phyloP scores from a whole-genome alignment of 2,797 vertebrate genomes.

The Gymnothorax javanicus region DNA sequence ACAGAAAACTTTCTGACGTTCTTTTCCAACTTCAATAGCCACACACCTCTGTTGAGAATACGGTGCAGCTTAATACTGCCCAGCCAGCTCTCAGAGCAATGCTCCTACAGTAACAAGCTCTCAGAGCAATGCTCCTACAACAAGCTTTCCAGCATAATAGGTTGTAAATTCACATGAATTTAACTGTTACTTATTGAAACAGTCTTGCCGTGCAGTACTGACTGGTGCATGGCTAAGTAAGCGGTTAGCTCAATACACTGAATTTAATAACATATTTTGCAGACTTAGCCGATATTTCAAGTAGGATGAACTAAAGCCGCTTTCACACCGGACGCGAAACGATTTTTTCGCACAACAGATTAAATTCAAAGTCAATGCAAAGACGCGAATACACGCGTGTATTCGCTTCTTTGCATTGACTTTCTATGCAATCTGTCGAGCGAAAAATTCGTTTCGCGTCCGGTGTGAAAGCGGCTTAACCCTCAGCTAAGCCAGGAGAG shows the following conservation, averaged over 20 bases:
- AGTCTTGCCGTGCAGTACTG: neutral
- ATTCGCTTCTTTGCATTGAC: no score
- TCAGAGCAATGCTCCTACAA: neutral
- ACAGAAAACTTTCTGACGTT: neutral
- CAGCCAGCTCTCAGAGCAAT: neutral
- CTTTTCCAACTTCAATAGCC: neutral
- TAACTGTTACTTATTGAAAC: neutral
- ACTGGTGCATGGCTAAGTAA: neutral
- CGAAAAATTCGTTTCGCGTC: no score
- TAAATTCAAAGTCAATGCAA: no score
- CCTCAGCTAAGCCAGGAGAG: neutral
- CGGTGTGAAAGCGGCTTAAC: neutral
- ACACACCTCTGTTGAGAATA: neutral
- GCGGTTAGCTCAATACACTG: neutral
- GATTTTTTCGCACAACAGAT: no score
- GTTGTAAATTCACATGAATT: neutral
- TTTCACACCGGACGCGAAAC: no score
- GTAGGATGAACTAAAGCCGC: neutral
- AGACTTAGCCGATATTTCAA: neutral
- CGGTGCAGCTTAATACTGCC: no score
- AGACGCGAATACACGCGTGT: no score
- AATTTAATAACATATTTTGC: neutral
- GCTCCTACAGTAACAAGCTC: neutral
- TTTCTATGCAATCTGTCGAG: no score
- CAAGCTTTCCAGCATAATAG: neutral